A percentile compares a stretch with the other conserved stretches of the same genome.
Evolutionary conservation across 2,888 invertebrate genomes (phyloP).

Genomic region (Agriopis aurantiaria): DNA sequence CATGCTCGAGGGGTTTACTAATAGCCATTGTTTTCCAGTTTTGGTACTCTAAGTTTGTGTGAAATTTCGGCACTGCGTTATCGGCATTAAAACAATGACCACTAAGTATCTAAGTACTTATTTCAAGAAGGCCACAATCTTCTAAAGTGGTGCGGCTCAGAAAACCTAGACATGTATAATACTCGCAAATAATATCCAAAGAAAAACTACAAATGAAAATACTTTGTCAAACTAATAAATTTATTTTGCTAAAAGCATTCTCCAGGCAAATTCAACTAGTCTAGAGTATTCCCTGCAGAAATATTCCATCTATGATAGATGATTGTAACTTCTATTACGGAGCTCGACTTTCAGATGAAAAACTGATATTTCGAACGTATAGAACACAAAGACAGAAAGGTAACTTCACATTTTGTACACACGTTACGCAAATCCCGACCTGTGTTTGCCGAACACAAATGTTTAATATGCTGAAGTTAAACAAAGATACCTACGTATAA

Average conservation of each 20-base stretch:
- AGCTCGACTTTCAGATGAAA: conserved; percentile 28
- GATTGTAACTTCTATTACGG: conserved; percentile 26
- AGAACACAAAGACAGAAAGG: conserved; percentile 38
- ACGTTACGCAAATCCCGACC: conserved; percentile 60
- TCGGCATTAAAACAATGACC: too few species aligned
- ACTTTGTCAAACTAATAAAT: conserved; percentile 25
- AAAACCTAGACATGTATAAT: background rate
- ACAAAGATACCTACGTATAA: conserved; percentile 57
- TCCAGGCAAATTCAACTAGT: conserved; percentile 24
- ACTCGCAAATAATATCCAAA: background rate
- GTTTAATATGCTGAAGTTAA: conserved; percentile 67
- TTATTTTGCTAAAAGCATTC: conserved; percentile 22
- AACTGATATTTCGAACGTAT: conserved; percentile 35
- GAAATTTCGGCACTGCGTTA: too few species aligned
- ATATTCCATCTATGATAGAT: conserved; percentile 41
- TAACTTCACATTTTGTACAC: conserved; percentile 48
- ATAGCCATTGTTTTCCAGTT: too few species aligned
- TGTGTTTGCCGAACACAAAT: conserved; percentile 65
- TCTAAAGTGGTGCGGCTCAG: background rate
- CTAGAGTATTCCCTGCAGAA: conserved; percentile 40
- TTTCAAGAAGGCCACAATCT: background rate
- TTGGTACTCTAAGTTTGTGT: too few species aligned
- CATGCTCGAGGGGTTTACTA: too few species aligned
- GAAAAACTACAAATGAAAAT: conserved; percentile 20
- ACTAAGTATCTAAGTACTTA: background rate